Percentiles rank a stretch among this genome's conserved stretches.
Conservation (phyloP, 2,113 vertebrate genomes). For the Ceratotherium simum region DNA sequence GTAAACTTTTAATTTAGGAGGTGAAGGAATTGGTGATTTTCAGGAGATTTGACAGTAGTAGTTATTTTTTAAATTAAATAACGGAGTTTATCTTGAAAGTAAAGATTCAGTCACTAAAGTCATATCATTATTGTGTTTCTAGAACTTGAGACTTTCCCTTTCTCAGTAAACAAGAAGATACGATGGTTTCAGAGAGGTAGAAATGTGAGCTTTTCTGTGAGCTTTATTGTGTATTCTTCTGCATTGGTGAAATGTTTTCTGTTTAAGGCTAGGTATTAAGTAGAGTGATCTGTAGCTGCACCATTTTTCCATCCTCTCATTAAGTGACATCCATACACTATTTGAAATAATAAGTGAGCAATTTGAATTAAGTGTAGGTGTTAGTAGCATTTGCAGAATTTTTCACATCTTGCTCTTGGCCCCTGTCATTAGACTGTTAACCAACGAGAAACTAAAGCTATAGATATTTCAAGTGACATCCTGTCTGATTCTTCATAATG, state of each 20-base stretch:
- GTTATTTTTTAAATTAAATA: not conserved
- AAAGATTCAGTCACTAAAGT: not conserved
- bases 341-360: conserved; percentile 45
- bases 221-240: not conserved
- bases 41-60: not conserved
- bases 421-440: not conserved
- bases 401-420: conserved; percentile 52
- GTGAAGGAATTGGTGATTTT: not conserved
- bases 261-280: conserved; percentile 35
- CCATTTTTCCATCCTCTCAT: not conserved
- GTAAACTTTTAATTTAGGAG: not conserved
- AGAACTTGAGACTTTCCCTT: not conserved
- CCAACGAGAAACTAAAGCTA: conserved; percentile 43
- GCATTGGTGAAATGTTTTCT: conserved; percentile 6
- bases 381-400: conserved; percentile 59
- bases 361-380: conserved; percentile 45
- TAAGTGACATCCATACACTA: accelerated
- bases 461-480: not conserved
- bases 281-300: not conserved
- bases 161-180: conserved; percentile 56
- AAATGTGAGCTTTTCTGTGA: conserved; percentile 39
- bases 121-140: accelerated
- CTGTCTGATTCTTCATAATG: not conserved
- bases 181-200: not conserved
- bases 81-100: conserved; percentile 24